Conservation (phyloP, 2,113 vertebrate genomes). For the Pollimyrus isidori region DNA sequence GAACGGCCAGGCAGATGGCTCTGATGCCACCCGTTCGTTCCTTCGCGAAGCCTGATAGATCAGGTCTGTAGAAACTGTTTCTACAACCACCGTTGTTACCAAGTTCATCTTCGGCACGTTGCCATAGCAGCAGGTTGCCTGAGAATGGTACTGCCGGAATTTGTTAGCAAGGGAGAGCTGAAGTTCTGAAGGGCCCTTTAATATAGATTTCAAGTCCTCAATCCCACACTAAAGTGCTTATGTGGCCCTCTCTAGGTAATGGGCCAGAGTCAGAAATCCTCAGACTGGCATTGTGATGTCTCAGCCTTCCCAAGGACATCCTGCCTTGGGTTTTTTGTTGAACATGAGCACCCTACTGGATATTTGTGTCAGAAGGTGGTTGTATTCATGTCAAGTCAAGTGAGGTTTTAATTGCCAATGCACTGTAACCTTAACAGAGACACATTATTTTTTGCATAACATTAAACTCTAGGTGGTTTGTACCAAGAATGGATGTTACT, state of each 20-base stretch:
- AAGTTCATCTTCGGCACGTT: background rate
- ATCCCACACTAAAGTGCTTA: background rate
- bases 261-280: background rate
- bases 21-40: background rate
- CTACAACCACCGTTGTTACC: background rate
- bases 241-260: background rate
- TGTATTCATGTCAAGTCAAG: background rate
- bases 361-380: background rate
- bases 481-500: background rate
- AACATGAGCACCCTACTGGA: background rate
- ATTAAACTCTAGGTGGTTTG: conserved; percentile 3
- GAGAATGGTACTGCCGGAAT: background rate
- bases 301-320: background rate
- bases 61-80: background rate
- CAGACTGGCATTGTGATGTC: background rate
- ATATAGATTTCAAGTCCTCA: conserved; percentile 2
- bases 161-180: background rate
- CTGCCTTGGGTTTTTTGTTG: background rate
- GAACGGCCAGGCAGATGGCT: background rate
- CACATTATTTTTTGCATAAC: background rate
- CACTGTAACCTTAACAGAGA: background rate
- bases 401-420: conserved; percentile 7
- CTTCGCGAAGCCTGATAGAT: background rate
- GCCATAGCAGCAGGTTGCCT: background rate
- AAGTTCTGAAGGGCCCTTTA: background rate